phyloP scores from a whole-genome alignment of 2,797 vertebrate species.

The Fistularia commersonii region DNA sequence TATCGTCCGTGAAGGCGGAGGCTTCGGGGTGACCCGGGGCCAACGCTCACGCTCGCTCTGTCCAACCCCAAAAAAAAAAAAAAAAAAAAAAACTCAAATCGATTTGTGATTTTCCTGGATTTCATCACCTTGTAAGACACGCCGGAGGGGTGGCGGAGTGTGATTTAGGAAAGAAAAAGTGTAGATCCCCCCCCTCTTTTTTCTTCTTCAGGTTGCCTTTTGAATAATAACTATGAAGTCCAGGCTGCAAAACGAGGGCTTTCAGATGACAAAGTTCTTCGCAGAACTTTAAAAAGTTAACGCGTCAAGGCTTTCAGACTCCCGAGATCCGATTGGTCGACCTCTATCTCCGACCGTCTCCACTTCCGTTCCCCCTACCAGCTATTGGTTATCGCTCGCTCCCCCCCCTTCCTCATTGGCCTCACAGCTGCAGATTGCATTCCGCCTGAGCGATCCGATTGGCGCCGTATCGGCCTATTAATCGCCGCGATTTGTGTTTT shows the following conservation, averaged over 20 bases:
- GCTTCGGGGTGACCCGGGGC: constrained; percentile 41
- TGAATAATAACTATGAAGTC: constrained; percentile 15
- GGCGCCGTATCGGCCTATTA: constrained; percentile 28
- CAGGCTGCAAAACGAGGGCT: constrained; percentile 30
- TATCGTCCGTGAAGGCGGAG: constrained; percentile 57
- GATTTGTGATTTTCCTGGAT: no score
- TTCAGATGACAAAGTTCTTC: constrained; percentile 41
- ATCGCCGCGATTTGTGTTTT: constrained; percentile 52
- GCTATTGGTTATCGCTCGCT: constrained; percentile 48
- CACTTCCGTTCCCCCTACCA: constrained; percentile 36
- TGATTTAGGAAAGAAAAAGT: no score
- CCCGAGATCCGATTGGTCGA: constrained; percentile 54
- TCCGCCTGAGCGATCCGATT: constrained; percentile 32
- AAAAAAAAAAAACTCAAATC: no score
- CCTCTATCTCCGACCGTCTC: constrained; percentile 67
- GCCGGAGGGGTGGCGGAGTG: no score
- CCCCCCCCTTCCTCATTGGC: constrained; percentile 43
- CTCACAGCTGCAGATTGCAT: constrained; percentile 28
- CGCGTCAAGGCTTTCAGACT: constrained; percentile 34
- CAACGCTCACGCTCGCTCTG: constrained; percentile 35
- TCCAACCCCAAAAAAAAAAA: no score
- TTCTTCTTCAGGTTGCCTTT: no score
- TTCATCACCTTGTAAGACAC: no score
- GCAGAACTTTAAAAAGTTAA: constrained; percentile 54
- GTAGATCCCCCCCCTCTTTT: no score